These are phyloP conservation scores for Hemicordylus capensis DNA, from an alignment of 2,113 vertebrate species.

Conservation along the genomic window DNA sequence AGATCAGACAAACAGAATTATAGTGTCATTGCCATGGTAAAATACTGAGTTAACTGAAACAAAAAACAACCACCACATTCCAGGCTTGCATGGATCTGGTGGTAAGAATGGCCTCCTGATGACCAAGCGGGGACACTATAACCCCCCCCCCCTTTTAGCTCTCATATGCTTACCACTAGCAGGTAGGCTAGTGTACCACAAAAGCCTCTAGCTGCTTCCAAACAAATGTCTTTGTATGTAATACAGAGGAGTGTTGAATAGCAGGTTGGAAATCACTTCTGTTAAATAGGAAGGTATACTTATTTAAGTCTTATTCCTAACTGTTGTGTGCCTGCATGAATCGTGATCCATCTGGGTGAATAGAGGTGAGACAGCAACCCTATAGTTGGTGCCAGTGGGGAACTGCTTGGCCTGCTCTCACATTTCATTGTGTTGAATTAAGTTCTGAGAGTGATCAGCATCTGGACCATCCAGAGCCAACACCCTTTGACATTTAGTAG, in stretches of 20 bases:
- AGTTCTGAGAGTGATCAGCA: too few relatives aligned
- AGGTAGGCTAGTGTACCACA: not conserved
- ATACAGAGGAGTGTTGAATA: not conserved
- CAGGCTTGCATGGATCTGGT: not conserved
- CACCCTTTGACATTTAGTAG: too few relatives aligned
- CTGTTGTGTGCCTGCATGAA: not conserved
- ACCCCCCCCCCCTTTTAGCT: not conserved
- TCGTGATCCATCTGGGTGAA: too few relatives aligned
- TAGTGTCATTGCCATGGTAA: not conserved
- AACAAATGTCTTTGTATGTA: not conserved
- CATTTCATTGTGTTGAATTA: too few relatives aligned
- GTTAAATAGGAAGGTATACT: not conserved
- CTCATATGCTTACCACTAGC: not conserved
- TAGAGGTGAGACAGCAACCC: too few relatives aligned
- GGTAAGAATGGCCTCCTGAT: not conserved
- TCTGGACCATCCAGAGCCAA: too few relatives aligned
- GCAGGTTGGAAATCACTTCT: not conserved
- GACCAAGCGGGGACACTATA: not conserved
- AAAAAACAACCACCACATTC: not conserved
- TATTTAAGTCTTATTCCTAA: not conserved
- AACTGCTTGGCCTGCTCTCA: not conserved
- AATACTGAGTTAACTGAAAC: not conserved
- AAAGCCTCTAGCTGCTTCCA: not conserved
- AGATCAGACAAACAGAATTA: not conserved
- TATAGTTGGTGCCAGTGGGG: not conserved